Evolutionary conservation across 2,113 vertebrate species (phyloP), one percentile per base, ranked within the genome.

Genomic region (Nerophis ophidion): DNA sequence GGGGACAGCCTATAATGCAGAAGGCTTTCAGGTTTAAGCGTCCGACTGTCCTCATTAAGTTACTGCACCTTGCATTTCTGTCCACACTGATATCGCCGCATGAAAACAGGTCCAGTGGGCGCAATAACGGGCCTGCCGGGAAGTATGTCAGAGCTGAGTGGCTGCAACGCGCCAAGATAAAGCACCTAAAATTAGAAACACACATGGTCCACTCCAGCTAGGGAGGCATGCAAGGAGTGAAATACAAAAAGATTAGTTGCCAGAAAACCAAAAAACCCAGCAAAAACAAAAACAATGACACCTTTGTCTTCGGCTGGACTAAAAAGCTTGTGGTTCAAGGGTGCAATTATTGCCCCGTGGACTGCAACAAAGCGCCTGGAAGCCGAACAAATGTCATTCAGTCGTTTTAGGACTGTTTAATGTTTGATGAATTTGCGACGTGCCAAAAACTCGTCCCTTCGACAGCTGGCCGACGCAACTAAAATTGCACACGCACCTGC

Each of bases 171-270:
- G 61, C 53, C 40, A 66, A 83, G 70, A 79, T 68, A 77, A 57
- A 8, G 65, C 17, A 64, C 66, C 58, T 48, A 60, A 81, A 78
- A 19, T 76, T 76, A 76, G 77, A 76, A 73, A 68, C 68, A 61
- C 57, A 69, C 66, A 46, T 67, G 75, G 75, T 63, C 33, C 62
- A 63, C 53, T 36, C 14, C 40, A 52, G 26, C 54, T 42, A 0
- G 9, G 45, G 10, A 48, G 45, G 44, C 33, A 45, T 4, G n/a
- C 48, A 60, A 60, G 44, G 48, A 11, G 17, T 14, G 55, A 66
- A 61, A 57, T 8, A 61, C 9, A 55, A 57, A 34, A 38, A 72
- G 40, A 11, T 11, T 12, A 12, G 40, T 44, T 44, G 40, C 40
- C 17, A 48, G 1, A 17, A n/a, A 48, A 17, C 2, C 16, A 48